Percentiles rank a stretch among this genome's conserved stretches.
Evolutionary conservation across 2,888 invertebrate species (phyloP).

Genomic region (Drosophila melanosoma): DNA sequence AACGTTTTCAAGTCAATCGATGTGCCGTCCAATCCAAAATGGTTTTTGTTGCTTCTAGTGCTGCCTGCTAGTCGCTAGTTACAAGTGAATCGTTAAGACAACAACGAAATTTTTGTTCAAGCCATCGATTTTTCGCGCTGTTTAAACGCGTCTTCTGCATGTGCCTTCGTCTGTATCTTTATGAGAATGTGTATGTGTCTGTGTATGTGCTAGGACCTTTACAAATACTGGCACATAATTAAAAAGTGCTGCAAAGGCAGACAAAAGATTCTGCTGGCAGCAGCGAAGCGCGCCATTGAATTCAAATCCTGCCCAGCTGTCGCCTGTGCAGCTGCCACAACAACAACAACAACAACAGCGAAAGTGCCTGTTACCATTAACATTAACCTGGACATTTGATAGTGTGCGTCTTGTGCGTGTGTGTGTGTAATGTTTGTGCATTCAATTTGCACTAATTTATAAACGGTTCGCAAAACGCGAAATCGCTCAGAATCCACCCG

Average conservation of each 20-base stretch:
- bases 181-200: conserved; percentile 7
- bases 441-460: conserved; percentile 65
- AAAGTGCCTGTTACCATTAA: conserved; percentile 34
- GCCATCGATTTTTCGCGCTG: conserved; percentile 64
- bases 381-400: conserved; percentile 44
- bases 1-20: conserved; percentile 63
- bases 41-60: conserved; percentile 17
- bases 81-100: conserved; percentile 31
- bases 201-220: conserved; percentile 47
- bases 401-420: conserved; percentile 26
- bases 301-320: conserved; percentile 36
- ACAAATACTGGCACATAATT: conserved; percentile 25
- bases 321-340: conserved; percentile 41
- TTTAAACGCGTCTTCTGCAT: conserved; percentile 50
- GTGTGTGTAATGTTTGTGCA: conserved; percentile 62
- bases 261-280: conserved; percentile 33
- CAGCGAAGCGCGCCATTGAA: conserved; percentile 34
- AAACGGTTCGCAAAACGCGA: conserved; percentile 42
- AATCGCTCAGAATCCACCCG: conserved; percentile 46
- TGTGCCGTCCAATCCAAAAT: conserved; percentile 56
- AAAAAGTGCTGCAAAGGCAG: conserved; percentile 28
- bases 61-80: conserved; percentile 16
- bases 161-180: conserved; percentile 7
- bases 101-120: conserved; percentile 47
- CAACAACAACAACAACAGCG: conserved; percentile 23